Evolutionary conservation across 2,797 vertebrate genomes (phyloP).

Genomic region (Onychomys arenicola): DNA sequence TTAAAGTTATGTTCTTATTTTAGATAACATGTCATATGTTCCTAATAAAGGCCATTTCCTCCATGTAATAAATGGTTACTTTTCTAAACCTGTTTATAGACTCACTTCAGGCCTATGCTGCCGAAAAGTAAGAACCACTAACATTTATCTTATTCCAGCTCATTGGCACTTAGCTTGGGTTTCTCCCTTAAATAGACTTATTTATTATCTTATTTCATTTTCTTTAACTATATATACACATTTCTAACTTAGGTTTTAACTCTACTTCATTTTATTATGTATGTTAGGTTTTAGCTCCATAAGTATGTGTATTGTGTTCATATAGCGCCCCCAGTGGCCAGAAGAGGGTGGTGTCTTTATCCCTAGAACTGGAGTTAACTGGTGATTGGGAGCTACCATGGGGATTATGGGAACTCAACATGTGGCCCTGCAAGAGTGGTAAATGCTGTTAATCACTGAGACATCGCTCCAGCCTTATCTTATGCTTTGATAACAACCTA

Average conservation of each 20-base stretch:
- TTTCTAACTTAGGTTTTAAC: neutral
- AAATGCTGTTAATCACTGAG: neutral
- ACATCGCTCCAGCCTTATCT: neutral
- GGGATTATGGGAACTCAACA: neutral
- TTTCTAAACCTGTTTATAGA: constrained; percentile 45
- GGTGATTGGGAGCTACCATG: no score
- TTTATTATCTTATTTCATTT: constrained; percentile 9
- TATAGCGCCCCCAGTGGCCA: neutral
- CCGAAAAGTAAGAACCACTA: neutral
- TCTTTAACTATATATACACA: neutral
- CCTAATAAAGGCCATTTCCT: neutral
- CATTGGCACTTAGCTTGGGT: neutral
- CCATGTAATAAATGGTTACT: neutral
- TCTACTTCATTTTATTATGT: neutral
- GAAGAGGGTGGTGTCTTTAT: neutral
- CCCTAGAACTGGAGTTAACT: neutral
- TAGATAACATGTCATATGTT: neutral
- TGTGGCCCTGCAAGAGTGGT: neutral
- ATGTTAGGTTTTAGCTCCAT: neutral
- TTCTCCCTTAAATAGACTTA: neutral
- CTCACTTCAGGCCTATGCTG: neutral
- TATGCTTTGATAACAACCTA: neutral
- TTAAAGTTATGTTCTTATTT: constrained; percentile 48
- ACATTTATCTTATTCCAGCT: neutral
- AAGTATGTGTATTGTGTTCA: neutral